Evolutionary conservation across 2,113 vertebrate species (phyloP).

Genomic region (Anolis carolinensis): DNA sequence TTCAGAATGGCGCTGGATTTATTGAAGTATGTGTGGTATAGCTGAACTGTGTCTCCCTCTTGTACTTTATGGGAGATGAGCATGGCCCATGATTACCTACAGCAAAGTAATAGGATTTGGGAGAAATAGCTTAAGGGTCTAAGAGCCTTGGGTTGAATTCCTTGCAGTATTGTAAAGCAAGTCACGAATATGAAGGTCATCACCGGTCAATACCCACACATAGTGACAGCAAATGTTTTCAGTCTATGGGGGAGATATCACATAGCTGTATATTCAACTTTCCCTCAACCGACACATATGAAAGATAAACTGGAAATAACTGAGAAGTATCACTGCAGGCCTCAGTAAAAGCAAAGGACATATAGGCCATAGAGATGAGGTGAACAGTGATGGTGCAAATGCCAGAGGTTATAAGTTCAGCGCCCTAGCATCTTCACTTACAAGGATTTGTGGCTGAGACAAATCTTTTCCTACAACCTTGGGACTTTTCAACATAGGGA

Average conservation of each 20-base stretch:
- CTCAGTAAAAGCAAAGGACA: not conserved
- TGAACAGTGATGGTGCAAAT: not conserved
- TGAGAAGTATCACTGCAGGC: not conserved
- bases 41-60: rapidly evolving
- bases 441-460: not conserved
- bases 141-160: not conserved
- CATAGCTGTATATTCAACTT: not conserved
- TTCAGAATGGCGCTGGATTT: slow-evolving; percentile 22
- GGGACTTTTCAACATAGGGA: too few species aligned
- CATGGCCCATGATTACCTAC: not conserved
- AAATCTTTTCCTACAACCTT: not conserved
- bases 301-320: not conserved
- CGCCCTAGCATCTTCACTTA: too few species aligned
- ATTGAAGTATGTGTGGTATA: not conserved
- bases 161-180: not conserved
- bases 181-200: not conserved
- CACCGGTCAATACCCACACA: not conserved
- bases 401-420: not conserved
- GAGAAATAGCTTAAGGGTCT: not conserved
- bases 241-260: not conserved
- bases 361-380: too few species aligned
- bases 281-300: not conserved
- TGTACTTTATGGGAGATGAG: not conserved
- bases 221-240: not conserved
- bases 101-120: not conserved